These are phyloP conservation scores for Sarcophaga variegata DNA, from an alignment of 2,888 invertebrate genomes.

Conservation along the genomic window DNA sequence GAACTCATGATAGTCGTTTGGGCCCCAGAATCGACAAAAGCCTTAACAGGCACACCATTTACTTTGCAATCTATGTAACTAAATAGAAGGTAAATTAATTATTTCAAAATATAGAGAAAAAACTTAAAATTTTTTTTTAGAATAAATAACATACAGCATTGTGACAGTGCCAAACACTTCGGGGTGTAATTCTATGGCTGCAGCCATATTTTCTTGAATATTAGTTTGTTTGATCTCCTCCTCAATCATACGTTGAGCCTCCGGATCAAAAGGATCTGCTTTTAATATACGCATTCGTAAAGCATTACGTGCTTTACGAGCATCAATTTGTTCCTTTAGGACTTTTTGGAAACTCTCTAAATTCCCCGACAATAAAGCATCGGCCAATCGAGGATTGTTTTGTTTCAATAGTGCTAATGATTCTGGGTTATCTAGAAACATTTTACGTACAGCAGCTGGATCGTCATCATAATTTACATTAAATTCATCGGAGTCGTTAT, in stretches of 20 bases:
- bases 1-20: conserved; percentile 99
- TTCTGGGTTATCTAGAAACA: conserved; percentile 94
- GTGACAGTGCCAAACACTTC: conserved; percentile 99
- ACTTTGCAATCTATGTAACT: conserved; percentile 96
- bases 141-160: conserved; percentile 87
- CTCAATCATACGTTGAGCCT: conserved; percentile 96
- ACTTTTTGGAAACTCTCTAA: conserved; percentile 90
- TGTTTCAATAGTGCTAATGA: conserved; percentile 94
- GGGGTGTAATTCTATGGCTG: conserved; percentile 99
- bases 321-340: conserved; percentile 91
- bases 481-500: conserved; percentile 77
- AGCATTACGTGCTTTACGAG: conserved; percentile 91
- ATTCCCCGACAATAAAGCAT: conserved; percentile 93
- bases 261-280: conserved; percentile 97
- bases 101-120: not conserved
- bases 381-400: conserved; percentile 95
- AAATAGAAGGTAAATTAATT: conserved; percentile 5
- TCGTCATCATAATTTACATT: conserved; percentile 87
- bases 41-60: conserved; percentile 97
- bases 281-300: conserved; percentile 93
- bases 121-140: not conserved
- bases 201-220: conserved; percentile 99
- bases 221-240: conserved; percentile 98
- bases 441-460: conserved; percentile 91
- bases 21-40: conserved; percentile 98